A percentile compares a stretch with the other conserved stretches of the same genome.
phyloP scores from a whole-genome alignment of 2,888 invertebrate species.

The Pandemis cinnamomeana region DNA sequence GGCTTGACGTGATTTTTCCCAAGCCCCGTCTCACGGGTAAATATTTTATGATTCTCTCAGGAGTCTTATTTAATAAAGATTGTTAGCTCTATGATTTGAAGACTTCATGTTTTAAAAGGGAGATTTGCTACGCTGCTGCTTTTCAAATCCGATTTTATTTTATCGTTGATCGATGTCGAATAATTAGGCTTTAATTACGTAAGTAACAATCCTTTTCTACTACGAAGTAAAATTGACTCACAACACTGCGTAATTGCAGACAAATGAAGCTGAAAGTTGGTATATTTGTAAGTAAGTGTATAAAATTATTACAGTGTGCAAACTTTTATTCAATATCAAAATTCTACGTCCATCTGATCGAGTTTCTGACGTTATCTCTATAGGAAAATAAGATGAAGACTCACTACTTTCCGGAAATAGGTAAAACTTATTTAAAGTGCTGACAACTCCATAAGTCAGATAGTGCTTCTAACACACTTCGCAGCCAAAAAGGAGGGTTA shows the following conservation, averaged over 20 bases:
- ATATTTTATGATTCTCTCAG: slow-evolving; percentile 18
- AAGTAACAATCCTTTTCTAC: too few species aligned
- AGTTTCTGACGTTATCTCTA: too few species aligned
- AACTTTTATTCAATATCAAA: too few species aligned
- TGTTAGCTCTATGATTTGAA: neutral
- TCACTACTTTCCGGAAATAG: too few species aligned
- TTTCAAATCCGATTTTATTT: neutral
- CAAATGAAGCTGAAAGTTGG: too few species aligned
- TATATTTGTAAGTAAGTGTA: too few species aligned
- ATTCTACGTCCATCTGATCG: too few species aligned
- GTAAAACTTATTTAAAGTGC: neutral
- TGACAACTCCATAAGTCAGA: neutral
- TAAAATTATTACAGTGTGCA: too few species aligned
- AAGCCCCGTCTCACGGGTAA: slow-evolving; percentile 31
- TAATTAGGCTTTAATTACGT: neutral
- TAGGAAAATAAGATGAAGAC: too few species aligned
- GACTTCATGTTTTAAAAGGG: neutral
- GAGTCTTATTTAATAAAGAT: slow-evolving; percentile 2
- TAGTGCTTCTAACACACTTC: neutral
- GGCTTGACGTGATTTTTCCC: slow-evolving; percentile 12
- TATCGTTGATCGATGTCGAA: neutral
- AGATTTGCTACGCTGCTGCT: neutral
- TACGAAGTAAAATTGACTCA: too few species aligned
- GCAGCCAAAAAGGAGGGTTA: neutral
- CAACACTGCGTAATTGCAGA: too few species aligned